Base-by-base conservation (phyloP, 2,888 invertebrate species). In the Gandaritis pyraliata region DNA sequence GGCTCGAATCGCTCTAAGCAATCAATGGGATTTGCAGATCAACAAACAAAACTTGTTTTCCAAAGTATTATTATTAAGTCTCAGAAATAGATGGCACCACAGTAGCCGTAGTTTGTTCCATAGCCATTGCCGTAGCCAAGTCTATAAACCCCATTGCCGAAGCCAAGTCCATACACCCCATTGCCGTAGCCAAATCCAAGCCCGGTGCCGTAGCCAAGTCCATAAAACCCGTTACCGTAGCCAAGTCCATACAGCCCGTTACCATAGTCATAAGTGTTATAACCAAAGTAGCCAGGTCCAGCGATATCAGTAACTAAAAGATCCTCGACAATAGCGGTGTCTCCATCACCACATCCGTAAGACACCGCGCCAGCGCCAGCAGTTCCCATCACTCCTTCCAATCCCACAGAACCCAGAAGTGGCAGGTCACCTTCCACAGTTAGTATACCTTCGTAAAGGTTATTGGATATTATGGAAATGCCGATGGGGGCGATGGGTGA, bases 391-490 rank as follows among this genome's bases (percentile, higher is more conserved):
- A 47, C 23, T 7, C 51, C 58, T 30, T 50, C 51, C 6, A 50
- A 13, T 12, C 16, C 46, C 0, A 58, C 46, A 1, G 55, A 43
- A 6, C 47, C 59, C 45, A 52, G 45, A 3, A 58, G 45, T 5
- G 57, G 57, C 2, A 61, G 45, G 29, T 30, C 13, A 18, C 63
- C 55, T 12, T 52, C 30, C 8, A 54, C 11, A 36, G 36, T 7
- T 23, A 61, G 29, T 2, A 13, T 7, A 0, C 64, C 64, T 15
- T 64, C 64, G 18, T 56, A 56, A 15, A 48, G 12, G 49, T 59
- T 64, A 15, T 64, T 49, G 5, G 64, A 64, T 2, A 52, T 45
- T 12, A 64, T 59, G n/a, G 56, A 52, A 10, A 64, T 36, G 11
- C 64, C 64, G 12, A 16, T 45, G 15, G 64, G 64, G 10, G 59